These are phyloP conservation scores for Sesia bembeciformis DNA, from an alignment of 2,888 invertebrate species.

Conservation along the genomic window DNA sequence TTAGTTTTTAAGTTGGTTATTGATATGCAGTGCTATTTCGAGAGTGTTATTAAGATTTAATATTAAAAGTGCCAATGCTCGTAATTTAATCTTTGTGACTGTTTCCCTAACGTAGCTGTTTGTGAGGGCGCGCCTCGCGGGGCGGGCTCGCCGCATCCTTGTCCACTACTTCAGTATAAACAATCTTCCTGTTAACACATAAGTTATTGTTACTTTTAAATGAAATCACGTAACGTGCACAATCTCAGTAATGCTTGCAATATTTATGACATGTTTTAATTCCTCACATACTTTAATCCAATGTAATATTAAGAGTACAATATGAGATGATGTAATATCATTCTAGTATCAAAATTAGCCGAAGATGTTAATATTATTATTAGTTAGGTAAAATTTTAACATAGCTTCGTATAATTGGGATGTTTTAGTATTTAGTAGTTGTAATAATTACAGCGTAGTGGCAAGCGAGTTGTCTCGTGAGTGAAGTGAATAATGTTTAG, in stretches of 20 bases:
- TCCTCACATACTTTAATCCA: conserved; percentile 67
- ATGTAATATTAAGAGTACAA: conserved; percentile 75
- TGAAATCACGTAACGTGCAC: conserved; percentile 64
- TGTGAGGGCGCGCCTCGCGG: conserved; percentile 20
- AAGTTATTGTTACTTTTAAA: conserved; percentile 45
- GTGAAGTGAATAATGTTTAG: conserved; percentile 48
- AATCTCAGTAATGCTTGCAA: conserved; percentile 75
- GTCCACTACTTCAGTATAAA: conserved; percentile 45
- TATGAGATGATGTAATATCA: conserved; percentile 74
- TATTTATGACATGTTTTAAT: conserved; percentile 56
- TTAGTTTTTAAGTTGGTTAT: conserved; percentile 76
- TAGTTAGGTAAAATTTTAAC: conserved; percentile 73
- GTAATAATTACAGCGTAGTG: conserved; percentile 56
- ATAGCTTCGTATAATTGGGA: conserved; percentile 75
- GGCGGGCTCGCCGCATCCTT: conserved; percentile 16
- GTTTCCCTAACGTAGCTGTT: conserved; percentile 61
- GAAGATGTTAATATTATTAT: conserved; percentile 74
- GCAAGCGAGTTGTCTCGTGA: conserved; percentile 61
- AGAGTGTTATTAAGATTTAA: conserved; percentile 72
- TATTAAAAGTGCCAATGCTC: conserved; percentile 76
- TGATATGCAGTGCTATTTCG: conserved; percentile 73
- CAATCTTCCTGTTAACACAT: conserved; percentile 43
- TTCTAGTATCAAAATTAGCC: conserved; percentile 76
- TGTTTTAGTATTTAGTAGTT: conserved; percentile 72
- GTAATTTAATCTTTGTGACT: conserved; percentile 72